These are phyloP conservation scores for Macroteleia sp. DNA, from an alignment of 2,888 invertebrate genomes.

Conservation along the genomic window DNA sequence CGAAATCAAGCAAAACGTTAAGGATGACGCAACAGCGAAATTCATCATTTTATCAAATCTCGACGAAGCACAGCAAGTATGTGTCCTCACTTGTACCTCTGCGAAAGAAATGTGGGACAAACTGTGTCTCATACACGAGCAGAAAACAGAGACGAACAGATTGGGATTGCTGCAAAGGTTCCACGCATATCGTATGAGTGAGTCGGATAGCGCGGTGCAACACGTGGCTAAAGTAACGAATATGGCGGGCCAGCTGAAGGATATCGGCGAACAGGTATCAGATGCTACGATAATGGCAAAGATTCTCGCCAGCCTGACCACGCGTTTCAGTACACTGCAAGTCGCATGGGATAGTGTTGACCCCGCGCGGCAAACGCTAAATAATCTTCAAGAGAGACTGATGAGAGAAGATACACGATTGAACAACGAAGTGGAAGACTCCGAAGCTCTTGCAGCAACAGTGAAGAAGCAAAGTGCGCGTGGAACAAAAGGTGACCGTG, in stretches of 20 bases:
- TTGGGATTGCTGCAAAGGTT: slow-evolving; percentile 42
- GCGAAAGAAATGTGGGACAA: slow-evolving; percentile 62
- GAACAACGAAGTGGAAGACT: slow-evolving; percentile 1
- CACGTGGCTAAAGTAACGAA: slow-evolving; percentile 41
- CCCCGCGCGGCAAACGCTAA: not conserved
- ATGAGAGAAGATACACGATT: slow-evolving; percentile 59
- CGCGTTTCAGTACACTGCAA: slow-evolving; percentile 57
- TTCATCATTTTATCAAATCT: slow-evolving; percentile 63
- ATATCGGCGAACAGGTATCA: slow-evolving; percentile 59
- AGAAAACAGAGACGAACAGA: slow-evolving; percentile 59
- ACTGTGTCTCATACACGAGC: slow-evolving; percentile 60
- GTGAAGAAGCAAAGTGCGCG: not conserved
- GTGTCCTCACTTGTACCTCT: not conserved
- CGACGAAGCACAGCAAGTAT: slow-evolving; percentile 22
- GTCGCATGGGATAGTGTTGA: slow-evolving; percentile 9
- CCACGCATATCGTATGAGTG: not conserved
- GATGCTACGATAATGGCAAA: slow-evolving; percentile 63
- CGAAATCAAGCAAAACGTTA: slow-evolving; percentile 13
- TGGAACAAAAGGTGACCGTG: not conserved
- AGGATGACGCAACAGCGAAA: slow-evolving; percentile 64
- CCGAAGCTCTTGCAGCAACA: slow-evolving; percentile 5
- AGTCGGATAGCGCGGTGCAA: not conserved
- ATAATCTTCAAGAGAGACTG: slow-evolving; percentile 39
- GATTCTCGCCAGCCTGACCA: slow-evolving; percentile 63
- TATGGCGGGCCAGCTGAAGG: slow-evolving; percentile 44